Base-by-base conservation (phyloP, 2,888 invertebrate genomes). In the Mechanitis messenoides region DNA sequence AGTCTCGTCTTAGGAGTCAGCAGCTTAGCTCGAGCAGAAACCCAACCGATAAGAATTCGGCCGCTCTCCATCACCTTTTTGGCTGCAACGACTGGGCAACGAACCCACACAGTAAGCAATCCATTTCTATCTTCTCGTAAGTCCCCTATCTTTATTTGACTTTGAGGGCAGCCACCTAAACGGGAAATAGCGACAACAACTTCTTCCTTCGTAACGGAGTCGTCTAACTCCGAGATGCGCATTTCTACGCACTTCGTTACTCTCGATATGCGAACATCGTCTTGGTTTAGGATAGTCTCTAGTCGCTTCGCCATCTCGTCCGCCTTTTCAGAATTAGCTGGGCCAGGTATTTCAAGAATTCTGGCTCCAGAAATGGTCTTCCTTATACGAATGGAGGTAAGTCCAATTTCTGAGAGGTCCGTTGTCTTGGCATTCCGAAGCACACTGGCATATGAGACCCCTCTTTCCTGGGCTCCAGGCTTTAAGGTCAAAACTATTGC, bases 191-290 rank as follows among this genome's bases (percentile, higher is more conserved):
- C 69, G 2, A 20, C 53, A 0, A 45, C 53, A 0, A 70, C 59
- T 7, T 66, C 67, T 0, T 59, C 60, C 0, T n/a, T 20, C 0
- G 59, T 58, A 0, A 62, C 58, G 0, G 72, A 67, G 55, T 69
- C 69, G 20, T 69, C 70, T 28, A 71, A 53, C 0, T 66, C 70
- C 0, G 63, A 59, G 0, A 71, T 28, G 1, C 65, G 61, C 4
- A 72, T 5, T 0, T 68, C 68, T 0, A 60, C 62, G 45, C 45
- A 45, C 9, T 45, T 45, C 3, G 45, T 45, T 45, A n/a, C 12
- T n/a, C 45, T 45, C 3, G 45, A 45, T 11, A 45, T 11, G 5
- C n/a, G 5, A n/a, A 45, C 45, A 9, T 45, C 45, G 3, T 45
- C 45, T 3, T 6, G 6, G 45, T 11, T n/a, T 4, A 45, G 45